Evolutionary conservation across 2,797 vertebrate genomes (phyloP), one percentile per base, ranked within the genome.

Genomic region (Molossus alvarezi): DNA sequence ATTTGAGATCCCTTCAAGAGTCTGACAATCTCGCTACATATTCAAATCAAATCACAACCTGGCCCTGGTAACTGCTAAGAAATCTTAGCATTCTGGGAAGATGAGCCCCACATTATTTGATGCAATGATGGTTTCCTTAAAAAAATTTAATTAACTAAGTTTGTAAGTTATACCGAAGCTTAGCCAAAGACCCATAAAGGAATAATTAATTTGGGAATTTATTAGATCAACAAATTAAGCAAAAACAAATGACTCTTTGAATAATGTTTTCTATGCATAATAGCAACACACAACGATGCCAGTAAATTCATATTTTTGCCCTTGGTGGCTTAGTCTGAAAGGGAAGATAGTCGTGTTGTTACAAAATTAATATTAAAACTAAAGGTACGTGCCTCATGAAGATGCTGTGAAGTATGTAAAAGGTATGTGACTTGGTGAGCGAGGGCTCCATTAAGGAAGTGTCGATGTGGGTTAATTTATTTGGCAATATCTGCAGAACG

Each of bases 91-190:
- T 75, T 15, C 27, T 7, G 2, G 58, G 86, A 90, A 95, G 57
- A 20, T 10, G 25, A 90, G n/a, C 10, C 23, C 23, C 27, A 21
- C 41, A 29, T 88, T 53, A 84, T 79, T 58, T 95, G 80, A 60
- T 88, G 27, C 17, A 71, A 73, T 75, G 18, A 82, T 88, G 85
- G 14, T 79, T 96, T 93, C 69, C 92, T 85, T 91, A 90, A 93
- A 89, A 21, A 37, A 92, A 86, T 88, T 94, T 88, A 88, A 87
- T 90, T 85, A 77, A 48, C n/a, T 79, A 76, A 94, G 27, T 17
- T 94, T 88, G 4, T 23, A 82, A 92, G 93, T 87, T 84, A 33
- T 91, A 86, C 37, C 45, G 85, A 87, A 73, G 13, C 25, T 90
- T 84, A 94, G 33, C 45, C 45, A 73, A 96, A 96, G 29, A 96